Evolutionary conservation across 2,113 vertebrate genomes (phyloP).

Genomic region (Gavia stellata): DNA sequence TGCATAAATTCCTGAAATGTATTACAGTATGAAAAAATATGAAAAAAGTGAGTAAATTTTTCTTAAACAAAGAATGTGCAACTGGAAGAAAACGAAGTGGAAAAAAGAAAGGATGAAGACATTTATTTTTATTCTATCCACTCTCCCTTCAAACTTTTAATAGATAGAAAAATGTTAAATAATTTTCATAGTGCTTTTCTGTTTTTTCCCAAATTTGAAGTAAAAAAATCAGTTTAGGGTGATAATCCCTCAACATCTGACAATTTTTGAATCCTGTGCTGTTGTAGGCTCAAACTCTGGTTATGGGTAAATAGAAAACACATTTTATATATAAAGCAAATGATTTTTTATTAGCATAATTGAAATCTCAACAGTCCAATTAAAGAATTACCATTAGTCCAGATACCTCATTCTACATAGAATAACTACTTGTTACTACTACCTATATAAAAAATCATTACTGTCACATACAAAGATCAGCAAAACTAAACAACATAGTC

Average conservation of each 20-base stretch:
- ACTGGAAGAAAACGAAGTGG: background rate
- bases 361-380: background rate
- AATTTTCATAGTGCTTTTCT: background rate
- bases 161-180: background rate
- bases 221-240: background rate
- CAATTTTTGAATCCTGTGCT: background rate
- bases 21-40: background rate
- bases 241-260: background rate
- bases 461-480: background rate
- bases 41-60: background rate
- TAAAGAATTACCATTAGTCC: background rate
- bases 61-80: background rate
- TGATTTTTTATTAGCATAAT: background rate
- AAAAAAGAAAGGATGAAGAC: background rate
- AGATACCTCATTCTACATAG: background rate
- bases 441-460: background rate
- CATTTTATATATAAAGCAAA: background rate
- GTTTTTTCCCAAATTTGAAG: background rate
- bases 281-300: background rate
- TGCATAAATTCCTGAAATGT: background rate
- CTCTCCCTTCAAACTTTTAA: background rate
- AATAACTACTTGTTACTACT: background rate
- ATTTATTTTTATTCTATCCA: background rate
- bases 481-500: background rate
- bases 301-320: background rate